Evolutionary conservation across 1,140 invertebrate genomes (phyloP), one percentile per base, ranked within the genome.

Genomic region (Neelides sp.): DNA sequence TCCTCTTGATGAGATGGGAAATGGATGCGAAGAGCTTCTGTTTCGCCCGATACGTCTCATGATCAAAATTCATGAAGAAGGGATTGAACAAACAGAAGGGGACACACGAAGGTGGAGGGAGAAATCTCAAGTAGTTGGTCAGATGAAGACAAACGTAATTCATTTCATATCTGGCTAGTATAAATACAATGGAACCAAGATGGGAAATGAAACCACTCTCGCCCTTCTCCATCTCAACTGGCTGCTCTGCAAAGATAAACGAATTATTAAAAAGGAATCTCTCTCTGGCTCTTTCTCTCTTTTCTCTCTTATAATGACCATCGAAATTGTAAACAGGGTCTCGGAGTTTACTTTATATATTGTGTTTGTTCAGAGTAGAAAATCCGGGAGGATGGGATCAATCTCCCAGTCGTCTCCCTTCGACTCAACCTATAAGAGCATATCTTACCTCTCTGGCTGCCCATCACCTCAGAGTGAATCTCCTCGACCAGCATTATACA

Each of bases 221-320:
- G 51, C 26, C 32, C n/a, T 32, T 13, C n/a, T 32, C 28, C n/a
- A 8, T 8, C n/a, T 7, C n/a, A n/a, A 5, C n/a, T 13, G 7
- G 17, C 55, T 57, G 55, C 34, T 49, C 30, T 34, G 27, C 10
- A 46, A 57, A 57, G 55, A 57, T 57, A 57, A 57, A 57, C 50
- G 54, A 56, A 56, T 56, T 56, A 56, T 51, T 56, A 50, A 57
- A 52, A 50, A 52, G 46, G 37, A 41, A 55, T 42, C 43, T 42
- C 43, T 4, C 35, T 39, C 15, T 12, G 35, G 22, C 37, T 26
- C 34, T 40, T 40, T 5, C 42, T 52, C 37, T 19, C 37, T 30
- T 17, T 13, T n/a, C n/a, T n/a, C n/a, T n/a, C n/a, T n/a, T 32
- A 48, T 15, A 55, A 46, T 45, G 53, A 55, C 42, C 47, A 55